Evolutionary conservation across 2,888 invertebrate genomes (phyloP), one percentile per base, ranked within the genome.

Genomic region (Scaptomyza polygonia): DNA sequence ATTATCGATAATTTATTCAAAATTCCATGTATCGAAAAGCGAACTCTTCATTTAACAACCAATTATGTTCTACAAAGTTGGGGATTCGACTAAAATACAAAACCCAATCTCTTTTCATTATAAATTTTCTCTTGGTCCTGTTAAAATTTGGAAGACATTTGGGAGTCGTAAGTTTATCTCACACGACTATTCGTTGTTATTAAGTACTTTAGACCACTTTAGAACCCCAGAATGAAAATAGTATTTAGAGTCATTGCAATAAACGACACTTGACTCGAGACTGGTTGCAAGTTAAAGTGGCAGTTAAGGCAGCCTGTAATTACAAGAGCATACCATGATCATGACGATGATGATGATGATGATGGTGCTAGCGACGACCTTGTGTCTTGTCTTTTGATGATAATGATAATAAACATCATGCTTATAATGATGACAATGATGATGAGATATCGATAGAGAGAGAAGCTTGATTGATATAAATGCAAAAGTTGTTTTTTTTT

Each of bases 381-480:
- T 73, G 76, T 54, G 34, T 39, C 66, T 47, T 52, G 42, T 5
- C 6, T 34, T 6, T 36, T 36, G 36, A 32, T 34, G 40, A 42
- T 39, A 14, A 57, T 57, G 52, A 42, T 39, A 14, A 57, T 57
- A 48, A 34, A 51, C 14, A 29, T 65, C 34, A 42, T 48, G 30
- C 40, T 45, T 27, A 57, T 44, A 49, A 52, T 53, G 56, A 42
- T 42, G 64, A 21, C 27, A 5, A 48, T 57, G 48, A 44, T 11
- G 51, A 43, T 48, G 76, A 70, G 59, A n/a, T 54, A 70, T 75
- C 53, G 36, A 70, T 75, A 49, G 36, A 18, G 30, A 42, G 51
- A 44, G 40, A 21, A 5, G 45, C 59, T 67, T 85, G 79, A 85
- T 80, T 82, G 63, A 79, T 79, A 79, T 72, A 61, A 68, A 65